A percentile compares a stretch with the other conserved stretches of the same genome.
Conservation (phyloP, 1,140 invertebrate genomes). For the Lepidurus couesii region DNA sequence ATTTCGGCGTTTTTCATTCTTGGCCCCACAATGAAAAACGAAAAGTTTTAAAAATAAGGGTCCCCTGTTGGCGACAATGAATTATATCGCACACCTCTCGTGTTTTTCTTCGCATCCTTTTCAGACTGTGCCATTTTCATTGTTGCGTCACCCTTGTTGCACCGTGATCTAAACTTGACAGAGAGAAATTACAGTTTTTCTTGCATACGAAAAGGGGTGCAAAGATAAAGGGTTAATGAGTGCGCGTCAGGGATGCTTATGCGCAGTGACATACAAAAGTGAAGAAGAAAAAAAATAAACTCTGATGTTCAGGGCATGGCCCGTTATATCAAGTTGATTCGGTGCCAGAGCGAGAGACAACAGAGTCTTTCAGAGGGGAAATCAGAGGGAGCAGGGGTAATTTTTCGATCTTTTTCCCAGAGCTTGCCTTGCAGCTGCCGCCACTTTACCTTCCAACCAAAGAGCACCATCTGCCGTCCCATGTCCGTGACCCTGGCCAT, state of each 20-base stretch:
- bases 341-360: not conserved
- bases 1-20: not conserved
- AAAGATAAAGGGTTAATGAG: constrained; percentile 18
- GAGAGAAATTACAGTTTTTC: not conserved
- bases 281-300: not conserved
- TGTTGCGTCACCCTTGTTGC: not conserved
- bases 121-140: not conserved
- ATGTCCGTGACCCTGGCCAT: not conserved
- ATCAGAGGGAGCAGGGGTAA: not conserved
- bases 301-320: not conserved
- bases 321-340: constrained; percentile 19
- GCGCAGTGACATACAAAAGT: not conserved
- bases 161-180: not conserved
- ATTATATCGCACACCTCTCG: constrained; percentile 9
- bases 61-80: not conserved
- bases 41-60: not conserved
- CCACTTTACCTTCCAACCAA: not conserved
- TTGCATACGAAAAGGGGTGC: not conserved
- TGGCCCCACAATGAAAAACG: not conserved
- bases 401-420: constrained; percentile 4
- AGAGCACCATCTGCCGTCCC: not conserved
- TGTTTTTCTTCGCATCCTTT: constrained; percentile 15
- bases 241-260: not conserved
- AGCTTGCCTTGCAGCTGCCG: constrained; percentile 17
- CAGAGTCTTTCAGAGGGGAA: not conserved